Conservation (phyloP, 2,888 invertebrate species). For the Drosophila macrospina region DNA sequence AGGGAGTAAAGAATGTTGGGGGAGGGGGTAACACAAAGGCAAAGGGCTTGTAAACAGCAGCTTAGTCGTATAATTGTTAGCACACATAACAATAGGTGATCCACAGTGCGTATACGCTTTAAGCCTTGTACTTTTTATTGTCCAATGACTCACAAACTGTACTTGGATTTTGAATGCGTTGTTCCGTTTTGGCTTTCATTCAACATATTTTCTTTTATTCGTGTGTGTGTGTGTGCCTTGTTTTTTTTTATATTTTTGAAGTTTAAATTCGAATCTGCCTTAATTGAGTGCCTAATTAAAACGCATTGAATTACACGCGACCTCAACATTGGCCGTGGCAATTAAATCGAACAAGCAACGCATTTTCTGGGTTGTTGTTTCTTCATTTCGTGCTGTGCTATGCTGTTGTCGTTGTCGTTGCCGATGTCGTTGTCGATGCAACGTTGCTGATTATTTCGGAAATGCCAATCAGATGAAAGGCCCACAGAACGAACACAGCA, state of each 20-base stretch:
- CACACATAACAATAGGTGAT: slow-evolving; percentile 8
- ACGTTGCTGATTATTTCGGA: slow-evolving; percentile 74
- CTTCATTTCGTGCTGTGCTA: slow-evolving; percentile 50
- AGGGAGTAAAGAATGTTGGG: not conserved
- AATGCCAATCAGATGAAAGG: slow-evolving; percentile 81
- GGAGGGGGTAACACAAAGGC: not conserved
- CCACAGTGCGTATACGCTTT: slow-evolving; percentile 47
- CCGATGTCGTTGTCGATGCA: slow-evolving; percentile 62
- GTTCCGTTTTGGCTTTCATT: slow-evolving; percentile 26
- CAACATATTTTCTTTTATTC: slow-evolving; percentile 16
- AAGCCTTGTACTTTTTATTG: slow-evolving; percentile 18
- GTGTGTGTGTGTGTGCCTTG: not conserved
- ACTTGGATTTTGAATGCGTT: slow-evolving; percentile 44
- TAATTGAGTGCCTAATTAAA: slow-evolving; percentile 77
- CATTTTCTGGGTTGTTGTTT: slow-evolving; percentile 52
- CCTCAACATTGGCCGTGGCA: slow-evolving; percentile 65
- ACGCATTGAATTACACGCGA: slow-evolving; percentile 76
- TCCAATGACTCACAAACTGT: slow-evolving; percentile 40
- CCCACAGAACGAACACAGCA: slow-evolving; percentile 42
- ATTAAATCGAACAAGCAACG: slow-evolving; percentile 78
- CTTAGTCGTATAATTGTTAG: slow-evolving; percentile 8
- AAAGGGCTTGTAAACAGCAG: slow-evolving; percentile 22
- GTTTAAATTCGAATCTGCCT: slow-evolving; percentile 63
- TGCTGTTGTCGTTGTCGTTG: slow-evolving; percentile 15
- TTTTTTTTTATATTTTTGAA: slow-evolving; percentile 19